These are phyloP conservation scores for Sminthurides aquaticus DNA, from an alignment of 2,888 invertebrate species.

Conservation along the genomic window DNA sequence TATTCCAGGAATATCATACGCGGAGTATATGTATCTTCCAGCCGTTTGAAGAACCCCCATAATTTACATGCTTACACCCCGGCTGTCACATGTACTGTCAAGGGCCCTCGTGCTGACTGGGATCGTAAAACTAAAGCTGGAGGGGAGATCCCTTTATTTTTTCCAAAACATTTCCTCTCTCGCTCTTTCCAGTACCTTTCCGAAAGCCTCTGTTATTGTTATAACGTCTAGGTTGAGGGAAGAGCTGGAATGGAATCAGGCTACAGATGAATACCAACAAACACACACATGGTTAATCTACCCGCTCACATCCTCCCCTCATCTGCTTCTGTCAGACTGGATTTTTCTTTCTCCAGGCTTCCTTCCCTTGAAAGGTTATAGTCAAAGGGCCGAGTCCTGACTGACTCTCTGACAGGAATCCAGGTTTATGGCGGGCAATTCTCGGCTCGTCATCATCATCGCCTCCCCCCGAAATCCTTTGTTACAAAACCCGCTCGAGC, in stretches of 20 bases:
- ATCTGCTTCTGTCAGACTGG: background rate
- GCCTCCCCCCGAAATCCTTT: background rate
- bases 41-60: background rate
- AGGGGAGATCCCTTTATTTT: background rate
- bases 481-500: background rate
- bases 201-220: too few species aligned
- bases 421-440: background rate
- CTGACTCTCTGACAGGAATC: background rate
- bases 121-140: background rate
- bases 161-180: background rate
- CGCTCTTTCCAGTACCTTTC: too few species aligned
- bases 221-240: too few species aligned
- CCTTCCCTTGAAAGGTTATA: too few species aligned
- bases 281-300: background rate
- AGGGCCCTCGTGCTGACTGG: background rate
- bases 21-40: too few species aligned
- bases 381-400: too few species aligned
- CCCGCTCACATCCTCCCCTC: background rate
- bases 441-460: background rate
- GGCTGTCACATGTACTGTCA: background rate
- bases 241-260: too few species aligned
- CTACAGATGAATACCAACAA: too few species aligned
- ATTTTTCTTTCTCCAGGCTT: background rate
- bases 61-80: background rate
- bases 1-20: too few species aligned